These are phyloP conservation scores for Athalia rosae DNA, from an alignment of 2,888 invertebrate genomes.

Conservation along the genomic window DNA sequence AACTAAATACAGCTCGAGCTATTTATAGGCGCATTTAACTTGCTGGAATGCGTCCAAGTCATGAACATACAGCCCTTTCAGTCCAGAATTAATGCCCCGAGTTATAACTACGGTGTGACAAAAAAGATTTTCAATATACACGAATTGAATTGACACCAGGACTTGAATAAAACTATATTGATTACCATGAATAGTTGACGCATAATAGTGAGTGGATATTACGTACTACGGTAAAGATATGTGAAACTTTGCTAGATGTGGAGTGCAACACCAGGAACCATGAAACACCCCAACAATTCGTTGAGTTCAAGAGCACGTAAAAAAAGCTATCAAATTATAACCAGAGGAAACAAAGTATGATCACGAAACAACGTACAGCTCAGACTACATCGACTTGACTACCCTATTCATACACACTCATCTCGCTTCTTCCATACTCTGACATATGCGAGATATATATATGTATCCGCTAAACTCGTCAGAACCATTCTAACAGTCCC, in stretches of 20 bases:
- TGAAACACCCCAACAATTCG: neutral
- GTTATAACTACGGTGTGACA: conserved; percentile 25
- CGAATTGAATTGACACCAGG: neutral
- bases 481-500: conserved; percentile 18
- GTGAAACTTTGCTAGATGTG: too few species aligned
- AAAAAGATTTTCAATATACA: conserved; percentile 16
- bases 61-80: conserved; percentile 36
- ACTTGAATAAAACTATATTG: too few species aligned
- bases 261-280: too few species aligned
- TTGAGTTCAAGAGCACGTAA: neutral
- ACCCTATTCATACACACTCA: too few species aligned
- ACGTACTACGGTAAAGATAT: too few species aligned
- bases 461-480: conserved; percentile 12
- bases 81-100: conserved; percentile 24
- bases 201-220: too few species aligned
- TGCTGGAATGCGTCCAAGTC: conserved; percentile 44
- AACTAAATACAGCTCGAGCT: conserved; percentile 40
- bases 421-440: neutral
- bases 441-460: neutral
- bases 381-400: neutral
- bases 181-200: too few species aligned
- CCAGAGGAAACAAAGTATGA: conserved; percentile 20
- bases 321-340: conserved; percentile 10
- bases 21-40: conserved; percentile 45
- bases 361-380: neutral